phyloP scores from a whole-genome alignment of 2,113 vertebrate genomes.

The Dryoscopus gambensis region DNA sequence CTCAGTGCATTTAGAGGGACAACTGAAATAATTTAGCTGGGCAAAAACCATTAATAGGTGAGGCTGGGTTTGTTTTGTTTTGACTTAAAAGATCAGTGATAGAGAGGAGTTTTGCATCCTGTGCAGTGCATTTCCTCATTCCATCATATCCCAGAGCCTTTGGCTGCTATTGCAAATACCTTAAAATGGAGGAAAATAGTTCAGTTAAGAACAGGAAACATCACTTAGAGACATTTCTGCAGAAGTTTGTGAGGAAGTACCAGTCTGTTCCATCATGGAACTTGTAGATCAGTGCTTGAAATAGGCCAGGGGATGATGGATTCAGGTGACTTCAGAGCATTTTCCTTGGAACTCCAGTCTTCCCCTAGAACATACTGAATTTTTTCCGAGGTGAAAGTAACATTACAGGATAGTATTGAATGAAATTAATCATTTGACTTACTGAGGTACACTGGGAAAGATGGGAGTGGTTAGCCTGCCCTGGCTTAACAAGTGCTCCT shows the following conservation, averaged over 20 bases:
- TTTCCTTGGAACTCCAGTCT: neutral
- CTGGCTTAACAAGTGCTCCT: neutral
- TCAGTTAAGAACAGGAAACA: neutral
- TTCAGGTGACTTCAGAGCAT: neutral
- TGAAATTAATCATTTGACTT: neutral
- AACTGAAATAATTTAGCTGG: neutral
- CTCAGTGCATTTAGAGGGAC: neutral
- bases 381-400: neutral
- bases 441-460: neutral
- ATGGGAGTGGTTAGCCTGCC: neutral
- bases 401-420: neutral
- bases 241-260: neutral
- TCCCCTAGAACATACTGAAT: neutral
- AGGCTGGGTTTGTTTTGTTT: neutral
- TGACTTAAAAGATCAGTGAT: neutral
- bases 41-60: neutral
- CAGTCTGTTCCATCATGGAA: fast-evolving
- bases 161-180: neutral
- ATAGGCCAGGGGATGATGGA: neutral
- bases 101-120: neutral
- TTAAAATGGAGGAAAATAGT: neutral
- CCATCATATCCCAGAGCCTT: neutral
- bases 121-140: neutral
- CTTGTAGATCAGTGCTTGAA: neutral
- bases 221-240: neutral